Conservation (phyloP, 2,797 vertebrate genomes). For the Chrosomus eos region DNA sequence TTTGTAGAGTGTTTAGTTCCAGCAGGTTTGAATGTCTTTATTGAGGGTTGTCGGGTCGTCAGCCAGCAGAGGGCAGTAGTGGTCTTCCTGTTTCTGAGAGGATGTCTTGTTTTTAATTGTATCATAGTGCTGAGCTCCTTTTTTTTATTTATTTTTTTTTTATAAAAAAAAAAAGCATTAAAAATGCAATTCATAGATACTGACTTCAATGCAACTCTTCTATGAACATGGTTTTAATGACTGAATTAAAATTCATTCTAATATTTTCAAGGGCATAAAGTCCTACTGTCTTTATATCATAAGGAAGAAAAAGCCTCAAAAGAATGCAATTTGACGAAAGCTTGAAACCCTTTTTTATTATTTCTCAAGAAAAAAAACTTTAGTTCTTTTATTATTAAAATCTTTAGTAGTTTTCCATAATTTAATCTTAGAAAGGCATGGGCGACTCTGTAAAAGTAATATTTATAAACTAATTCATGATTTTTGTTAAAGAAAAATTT, state of each 20-base stretch:
- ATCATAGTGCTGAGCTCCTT: constrained; percentile 7
- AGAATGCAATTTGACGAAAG: not conserved
- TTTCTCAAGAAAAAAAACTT: not conserved
- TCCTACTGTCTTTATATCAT: too few relatives aligned
- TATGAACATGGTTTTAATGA: not conserved
- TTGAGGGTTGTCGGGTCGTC: constrained; percentile 51
- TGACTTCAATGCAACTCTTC: not conserved
- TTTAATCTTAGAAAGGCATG: not conserved
- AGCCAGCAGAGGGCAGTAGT: constrained; percentile 81
- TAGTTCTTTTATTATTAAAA: too few relatives aligned
- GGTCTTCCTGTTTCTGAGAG: constrained; percentile 60
- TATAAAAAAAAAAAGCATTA: not conserved
- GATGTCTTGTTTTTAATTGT: constrained; percentile 24
- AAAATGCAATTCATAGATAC: not conserved
- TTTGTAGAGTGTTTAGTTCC: not conserved
- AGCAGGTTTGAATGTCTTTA: constrained; percentile 33
- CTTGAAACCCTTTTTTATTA: not conserved
- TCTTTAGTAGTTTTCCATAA: not conserved
- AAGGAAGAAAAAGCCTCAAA: not conserved
- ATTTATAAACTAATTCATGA: not conserved
- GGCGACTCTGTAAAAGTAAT: not conserved
- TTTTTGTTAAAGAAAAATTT: not conserved
- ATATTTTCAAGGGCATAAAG: not conserved
- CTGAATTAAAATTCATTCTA: not conserved
- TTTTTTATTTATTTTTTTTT: too few relatives aligned